Percentiles rank a stretch among this genome's conserved stretches.
phyloP scores from a whole-genome alignment of 2,797 vertebrate genomes.

The Lemur catta region DNA sequence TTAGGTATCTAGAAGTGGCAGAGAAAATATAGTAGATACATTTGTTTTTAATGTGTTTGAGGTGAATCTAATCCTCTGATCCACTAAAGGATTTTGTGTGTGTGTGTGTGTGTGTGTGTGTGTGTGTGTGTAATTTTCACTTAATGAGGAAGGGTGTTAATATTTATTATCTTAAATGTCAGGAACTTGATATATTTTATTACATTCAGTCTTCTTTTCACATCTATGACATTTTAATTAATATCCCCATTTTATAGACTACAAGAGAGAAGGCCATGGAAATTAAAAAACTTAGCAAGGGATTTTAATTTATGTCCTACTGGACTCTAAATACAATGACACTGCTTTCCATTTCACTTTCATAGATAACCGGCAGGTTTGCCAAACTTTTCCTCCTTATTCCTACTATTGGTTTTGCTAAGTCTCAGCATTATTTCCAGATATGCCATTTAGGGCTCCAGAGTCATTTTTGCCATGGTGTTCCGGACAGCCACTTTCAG shows the following conservation, averaged over 20 bases:
- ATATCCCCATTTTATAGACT: not conserved
- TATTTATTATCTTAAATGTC: not conserved
- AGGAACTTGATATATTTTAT: not conserved
- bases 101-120: not conserved
- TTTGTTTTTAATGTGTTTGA: not conserved
- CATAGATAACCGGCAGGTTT: not conserved
- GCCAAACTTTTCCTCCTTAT: not conserved
- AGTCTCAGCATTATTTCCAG: not conserved
- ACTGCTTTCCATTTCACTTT: not conserved
- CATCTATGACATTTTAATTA: not conserved
- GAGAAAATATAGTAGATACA: not conserved
- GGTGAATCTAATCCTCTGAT: not conserved
- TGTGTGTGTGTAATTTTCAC: not conserved
- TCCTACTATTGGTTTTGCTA: not conserved
- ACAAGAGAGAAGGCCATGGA: not conserved
- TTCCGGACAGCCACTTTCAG: not conserved
- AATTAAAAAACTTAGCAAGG: not conserved
- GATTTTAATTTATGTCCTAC: not conserved
- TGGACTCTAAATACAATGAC: not conserved
- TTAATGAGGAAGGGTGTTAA: not conserved
- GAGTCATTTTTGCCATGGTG: not conserved
- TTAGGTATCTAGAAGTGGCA: not conserved
- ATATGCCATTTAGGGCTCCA: not conserved
- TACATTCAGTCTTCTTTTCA: not conserved
- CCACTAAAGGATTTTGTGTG: not conserved